Evolutionary conservation across 2,888 invertebrate genomes (phyloP).

Genomic region (Dyspetes luteomarginatus): DNA sequence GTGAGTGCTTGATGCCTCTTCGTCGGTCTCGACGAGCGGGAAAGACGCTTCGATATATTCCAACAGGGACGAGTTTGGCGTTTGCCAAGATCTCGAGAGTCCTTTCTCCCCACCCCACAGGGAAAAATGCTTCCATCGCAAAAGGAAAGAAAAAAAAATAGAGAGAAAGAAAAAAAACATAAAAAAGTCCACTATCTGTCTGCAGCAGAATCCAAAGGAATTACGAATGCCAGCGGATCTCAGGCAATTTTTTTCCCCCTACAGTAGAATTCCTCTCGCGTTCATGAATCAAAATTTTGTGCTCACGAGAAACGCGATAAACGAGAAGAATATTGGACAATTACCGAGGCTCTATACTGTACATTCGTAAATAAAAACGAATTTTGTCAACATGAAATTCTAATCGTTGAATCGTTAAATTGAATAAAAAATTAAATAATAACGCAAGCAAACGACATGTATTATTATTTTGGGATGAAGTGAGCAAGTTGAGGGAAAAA

Average conservation of each 20-base stretch:
- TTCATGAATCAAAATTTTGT: background rate
- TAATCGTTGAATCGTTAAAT: background rate
- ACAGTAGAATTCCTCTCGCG: background rate
- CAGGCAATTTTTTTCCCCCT: conserved; percentile 14
- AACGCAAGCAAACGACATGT: background rate
- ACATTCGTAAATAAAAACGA: background rate
- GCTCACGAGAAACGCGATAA: background rate
- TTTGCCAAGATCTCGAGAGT: conserved; percentile 75
- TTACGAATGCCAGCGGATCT: conserved; percentile 45
- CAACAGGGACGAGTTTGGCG: conserved; percentile 74
- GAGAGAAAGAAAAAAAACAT: conserved; percentile 23
- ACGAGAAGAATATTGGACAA: background rate
- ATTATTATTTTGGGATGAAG: conserved; percentile 28
- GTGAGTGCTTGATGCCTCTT: conserved; percentile 60
- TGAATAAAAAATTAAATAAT: conserved; percentile 5
- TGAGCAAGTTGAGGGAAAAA: conserved; percentile 18
- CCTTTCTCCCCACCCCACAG: conserved; percentile 53
- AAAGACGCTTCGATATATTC: conserved; percentile 70
- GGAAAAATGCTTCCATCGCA: conserved; percentile 59
- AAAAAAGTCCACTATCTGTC: conserved; percentile 44
- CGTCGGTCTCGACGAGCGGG: conserved; percentile 58
- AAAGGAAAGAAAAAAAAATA: conserved; percentile 34
- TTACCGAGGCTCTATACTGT: background rate
- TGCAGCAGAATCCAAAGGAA: conserved; percentile 49
- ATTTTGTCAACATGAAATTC: background rate